Evolutionary conservation across 2,888 invertebrate genomes (phyloP).

Genomic region (Pristionchus maxplancki): DNA sequence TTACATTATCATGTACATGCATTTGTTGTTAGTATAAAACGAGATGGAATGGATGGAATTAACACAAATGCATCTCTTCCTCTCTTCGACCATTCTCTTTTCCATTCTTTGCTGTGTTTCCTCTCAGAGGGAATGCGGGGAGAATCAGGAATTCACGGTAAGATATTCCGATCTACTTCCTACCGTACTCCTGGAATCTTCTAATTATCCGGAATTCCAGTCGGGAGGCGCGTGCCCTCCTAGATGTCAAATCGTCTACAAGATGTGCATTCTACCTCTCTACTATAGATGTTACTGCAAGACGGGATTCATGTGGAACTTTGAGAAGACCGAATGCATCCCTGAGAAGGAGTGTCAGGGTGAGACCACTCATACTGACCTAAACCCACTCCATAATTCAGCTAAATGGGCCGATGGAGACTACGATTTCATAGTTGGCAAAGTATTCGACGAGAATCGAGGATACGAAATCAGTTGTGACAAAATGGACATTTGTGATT

Average conservation of each 20-base stretch:
- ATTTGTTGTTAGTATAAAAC: neutral
- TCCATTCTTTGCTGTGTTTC: neutral
- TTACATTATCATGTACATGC: neutral
- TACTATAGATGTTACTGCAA: constrained; percentile 32
- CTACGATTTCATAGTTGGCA: neutral
- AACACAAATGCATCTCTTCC: neutral
- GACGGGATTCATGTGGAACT: constrained; percentile 42
- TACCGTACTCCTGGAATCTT: too few species aligned
- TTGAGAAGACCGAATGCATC: constrained; percentile 22
- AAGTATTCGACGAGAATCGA: neutral
- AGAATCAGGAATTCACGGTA: constrained; percentile 14
- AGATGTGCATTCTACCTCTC: neutral
- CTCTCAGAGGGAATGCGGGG: neutral
- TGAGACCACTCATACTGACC: neutral
- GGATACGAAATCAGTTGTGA: constrained; percentile 48
- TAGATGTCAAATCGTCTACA: constrained; percentile 27
- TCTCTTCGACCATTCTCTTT: neutral
- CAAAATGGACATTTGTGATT: constrained; percentile 8
- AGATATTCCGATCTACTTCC: neutral
- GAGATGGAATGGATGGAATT: neutral
- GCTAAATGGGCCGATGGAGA: neutral
- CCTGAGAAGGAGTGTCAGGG: neutral
- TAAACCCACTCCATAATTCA: neutral
- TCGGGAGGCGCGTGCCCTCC: constrained; percentile 35
- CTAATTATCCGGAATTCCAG: neutral